Evolutionary conservation across 1,140 invertebrate genomes (phyloP), one percentile per base, ranked within the genome.

Genomic region (Calycopis cecrops): DNA sequence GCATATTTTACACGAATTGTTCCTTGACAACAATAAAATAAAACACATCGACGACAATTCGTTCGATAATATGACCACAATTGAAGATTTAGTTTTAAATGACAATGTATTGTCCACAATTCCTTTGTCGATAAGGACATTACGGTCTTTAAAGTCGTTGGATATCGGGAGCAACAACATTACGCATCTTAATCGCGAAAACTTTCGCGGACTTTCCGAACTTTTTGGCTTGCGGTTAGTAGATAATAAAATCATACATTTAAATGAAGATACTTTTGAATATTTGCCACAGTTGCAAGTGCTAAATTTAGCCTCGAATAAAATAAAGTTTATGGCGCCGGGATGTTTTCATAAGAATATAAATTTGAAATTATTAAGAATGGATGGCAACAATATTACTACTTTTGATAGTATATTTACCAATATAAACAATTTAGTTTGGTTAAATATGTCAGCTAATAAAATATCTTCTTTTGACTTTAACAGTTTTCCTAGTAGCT

Each of bases 91-190:
- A 1, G 92, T 93, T 44, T 82, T 97, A 14, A 93, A 92, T 63
- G 91, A 92, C 17, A 98, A 98, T 79, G 69, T 88, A 48, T 79
- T 98, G 35, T 90, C 87, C 16, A 88, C 89, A 57, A 90, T 98
- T 14, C 95, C 96, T 9, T 79, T 85, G 51, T 93, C 93, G 12
- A 88, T 95, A 10, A 89, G 90, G 48, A 90, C 91, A 69, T 81
- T 96, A 14, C 73, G 83, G n/a, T 90, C 90, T 51, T 81, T 96
- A 16, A 93, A 92, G 75, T 94, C 92, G 7, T 86, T 96, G 47
- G 94, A 96, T 87, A 88, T 96, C 40, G 93, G 93, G 9, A 93
- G 94, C 69, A 96, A 96, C 78, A 90, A 89, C 71, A 93, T 95
- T 68, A 88, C 88, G 67, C 79, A 90, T 49, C 81, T 91, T 53